Evolutionary conservation across 2,797 vertebrate genomes (phyloP), one percentile per base, ranked within the genome.

Genomic region (Iguana delicatissima): DNA sequence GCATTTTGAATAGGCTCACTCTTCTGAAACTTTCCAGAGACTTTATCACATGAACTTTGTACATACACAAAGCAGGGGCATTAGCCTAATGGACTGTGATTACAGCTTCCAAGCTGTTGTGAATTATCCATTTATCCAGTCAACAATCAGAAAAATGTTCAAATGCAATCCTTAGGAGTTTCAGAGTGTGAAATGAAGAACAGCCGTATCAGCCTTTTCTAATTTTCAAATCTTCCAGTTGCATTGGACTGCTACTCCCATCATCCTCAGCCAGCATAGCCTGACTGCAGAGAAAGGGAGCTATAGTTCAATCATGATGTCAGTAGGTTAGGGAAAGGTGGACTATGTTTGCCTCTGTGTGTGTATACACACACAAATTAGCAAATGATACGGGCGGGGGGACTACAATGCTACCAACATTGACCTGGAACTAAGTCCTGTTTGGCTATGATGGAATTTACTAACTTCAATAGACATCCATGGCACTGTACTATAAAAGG

Each of bases 1-100:
- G 32, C 16, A 14, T 38, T 77, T 12, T 83, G 72, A 76, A 52
- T 7, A 50, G 69, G 5, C 3, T 77, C 24, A 22, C 24, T 84
- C 18, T 93, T 67, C n/a, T 90, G 72, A 93, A 94, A 67, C 69
- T 87, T 94, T 94, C 85, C 84, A 94, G 83, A 86, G 74, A 73
- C 84, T 50, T 92, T 50, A 83, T 89, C 64, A 88, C 57, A 7
- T 8, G 64, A 86, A 93, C 90, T 93, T 94, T 92, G 93, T 74
- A 79, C 84, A 42, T 52, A 16, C 24, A 42, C n/a, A 38, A 18
- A 91, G 85, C 50, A 93, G n/a, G 52, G 92, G 59, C 32, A 13
- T 89, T 83, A 84, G 22, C 29, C 62, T 35, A 88, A 73, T 20
- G 74, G 52, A 46, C 38, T 87, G 77, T 35, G 80, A 86, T 67